Evolutionary conservation across 2,113 vertebrate species (phyloP).

Genomic region (Neodontobutis hainanensis): DNA sequence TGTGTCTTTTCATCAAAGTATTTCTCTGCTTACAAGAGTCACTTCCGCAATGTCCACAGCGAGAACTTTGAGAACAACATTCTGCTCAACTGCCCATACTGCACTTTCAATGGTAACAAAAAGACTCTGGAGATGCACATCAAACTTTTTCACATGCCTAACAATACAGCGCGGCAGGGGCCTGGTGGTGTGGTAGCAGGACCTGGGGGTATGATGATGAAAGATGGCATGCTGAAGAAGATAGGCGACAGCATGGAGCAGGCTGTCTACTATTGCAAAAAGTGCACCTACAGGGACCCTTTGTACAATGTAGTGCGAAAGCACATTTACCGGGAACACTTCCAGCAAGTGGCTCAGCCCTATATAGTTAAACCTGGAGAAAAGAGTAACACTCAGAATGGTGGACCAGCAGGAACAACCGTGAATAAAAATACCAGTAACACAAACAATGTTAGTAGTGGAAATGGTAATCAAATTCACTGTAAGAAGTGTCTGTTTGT

Average conservation of each 20-base stretch:
- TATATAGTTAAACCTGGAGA: slow-evolving; percentile 93
- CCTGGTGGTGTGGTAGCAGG: slow-evolving; percentile 54
- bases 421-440: slow-evolving; percentile 73
- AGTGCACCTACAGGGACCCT: slow-evolving; percentile 99
- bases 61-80: slow-evolving; percentile 99
- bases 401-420: slow-evolving; percentile 21
- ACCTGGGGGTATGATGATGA: slow-evolving; percentile 83
- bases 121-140: slow-evolving; percentile 99
- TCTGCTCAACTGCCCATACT: slow-evolving; percentile 98
- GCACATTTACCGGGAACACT: slow-evolving; percentile 99
- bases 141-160: slow-evolving; percentile 98
- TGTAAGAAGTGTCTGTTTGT: slow-evolving; percentile 98
- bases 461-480: slow-evolving; percentile 82
- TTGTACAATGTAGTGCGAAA: slow-evolving; percentile 98
- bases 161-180: slow-evolving; percentile 80
- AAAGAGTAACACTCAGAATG: slow-evolving; percentile 77
- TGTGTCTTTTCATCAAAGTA: slow-evolving; percentile 98
- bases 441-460: slow-evolving; percentile 43
- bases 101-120: slow-evolving; percentile 99
- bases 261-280: slow-evolving; percentile 99
- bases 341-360: slow-evolving; percentile 95
- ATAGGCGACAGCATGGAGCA: slow-evolving; percentile 93
- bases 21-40: slow-evolving; percentile 99
- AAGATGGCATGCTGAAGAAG: slow-evolving; percentile 91
- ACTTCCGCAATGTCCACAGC: slow-evolving; percentile 98